Conservation (phyloP, 2,888 invertebrate species). For the Poecilus cupreus region DNA sequence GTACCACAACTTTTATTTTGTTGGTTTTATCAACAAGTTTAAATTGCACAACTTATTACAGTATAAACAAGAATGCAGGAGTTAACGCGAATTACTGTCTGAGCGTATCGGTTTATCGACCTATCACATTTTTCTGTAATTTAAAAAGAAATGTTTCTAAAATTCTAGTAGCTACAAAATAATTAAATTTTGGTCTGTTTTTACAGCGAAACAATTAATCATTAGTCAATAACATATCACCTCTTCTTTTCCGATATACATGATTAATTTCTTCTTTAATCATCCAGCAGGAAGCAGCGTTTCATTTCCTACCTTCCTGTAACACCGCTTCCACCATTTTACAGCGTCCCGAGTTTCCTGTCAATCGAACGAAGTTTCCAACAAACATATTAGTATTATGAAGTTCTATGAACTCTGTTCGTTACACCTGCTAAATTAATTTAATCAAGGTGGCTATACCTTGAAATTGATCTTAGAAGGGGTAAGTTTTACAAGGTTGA, state of each 20-base stretch:
- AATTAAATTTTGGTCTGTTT: too few species aligned
- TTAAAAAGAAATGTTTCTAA: not conserved
- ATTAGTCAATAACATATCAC: not conserved
- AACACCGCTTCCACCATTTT: not conserved
- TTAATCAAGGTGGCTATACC: not conserved
- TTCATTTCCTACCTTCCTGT: not conserved
- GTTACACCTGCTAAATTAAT: not conserved
- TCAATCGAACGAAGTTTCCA: conserved; percentile 19
- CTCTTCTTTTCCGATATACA: not conserved
- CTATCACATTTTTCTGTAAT: not conserved
- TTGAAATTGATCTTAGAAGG: not conserved
- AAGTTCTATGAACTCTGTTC: not conserved
- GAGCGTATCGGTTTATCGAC: too few species aligned
- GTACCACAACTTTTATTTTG: too few species aligned
- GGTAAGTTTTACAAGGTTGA: not conserved
- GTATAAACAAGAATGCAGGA: too few species aligned
- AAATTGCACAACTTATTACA: too few species aligned
- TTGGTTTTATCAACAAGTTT: too few species aligned
- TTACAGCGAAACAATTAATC: not conserved
- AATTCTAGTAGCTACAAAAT: not conserved
- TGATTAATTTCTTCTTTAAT: conserved; percentile 1
- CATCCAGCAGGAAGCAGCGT: not conserved
- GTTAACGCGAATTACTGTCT: too few species aligned
- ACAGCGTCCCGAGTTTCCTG: not conserved
- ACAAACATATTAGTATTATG: conserved; percentile 20